Conservation (phyloP, 2,113 vertebrate genomes). For the Entomyzon cyanotis region DNA sequence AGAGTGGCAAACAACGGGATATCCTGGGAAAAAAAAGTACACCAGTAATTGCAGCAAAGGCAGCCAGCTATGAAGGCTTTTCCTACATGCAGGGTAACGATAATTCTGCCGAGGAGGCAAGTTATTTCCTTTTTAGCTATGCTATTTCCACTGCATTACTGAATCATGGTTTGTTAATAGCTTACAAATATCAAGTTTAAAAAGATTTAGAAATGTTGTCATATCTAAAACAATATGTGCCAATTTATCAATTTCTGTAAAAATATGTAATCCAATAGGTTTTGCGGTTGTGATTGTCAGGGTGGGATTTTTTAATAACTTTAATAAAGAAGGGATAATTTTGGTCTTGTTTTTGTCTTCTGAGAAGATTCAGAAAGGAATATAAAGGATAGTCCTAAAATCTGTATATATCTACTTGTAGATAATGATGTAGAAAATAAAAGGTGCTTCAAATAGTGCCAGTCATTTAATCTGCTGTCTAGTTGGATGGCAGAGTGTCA, state of each 20-base stretch:
- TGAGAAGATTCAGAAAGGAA: neutral
- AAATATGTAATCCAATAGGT: neutral
- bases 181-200: neutral
- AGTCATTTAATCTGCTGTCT: neutral
- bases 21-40: neutral
- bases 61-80: neutral
- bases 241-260: neutral
- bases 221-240: neutral
- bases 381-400: neutral
- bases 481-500: neutral
- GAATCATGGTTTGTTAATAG: neutral
- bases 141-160: neutral
- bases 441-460: neutral
- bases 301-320: neutral
- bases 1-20: neutral
- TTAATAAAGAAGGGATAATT: neutral
- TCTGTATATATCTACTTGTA: neutral
- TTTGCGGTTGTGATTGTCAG: neutral
- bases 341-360: neutral
- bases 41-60: neutral
- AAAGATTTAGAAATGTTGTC: neutral
- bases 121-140: constrained; percentile 27
- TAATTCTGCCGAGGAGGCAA: neutral
- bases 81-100: neutral
- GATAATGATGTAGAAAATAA: neutral